phyloP scores from a whole-genome alignment of 2,113 vertebrate species.

The Nannospalax galili region DNA sequence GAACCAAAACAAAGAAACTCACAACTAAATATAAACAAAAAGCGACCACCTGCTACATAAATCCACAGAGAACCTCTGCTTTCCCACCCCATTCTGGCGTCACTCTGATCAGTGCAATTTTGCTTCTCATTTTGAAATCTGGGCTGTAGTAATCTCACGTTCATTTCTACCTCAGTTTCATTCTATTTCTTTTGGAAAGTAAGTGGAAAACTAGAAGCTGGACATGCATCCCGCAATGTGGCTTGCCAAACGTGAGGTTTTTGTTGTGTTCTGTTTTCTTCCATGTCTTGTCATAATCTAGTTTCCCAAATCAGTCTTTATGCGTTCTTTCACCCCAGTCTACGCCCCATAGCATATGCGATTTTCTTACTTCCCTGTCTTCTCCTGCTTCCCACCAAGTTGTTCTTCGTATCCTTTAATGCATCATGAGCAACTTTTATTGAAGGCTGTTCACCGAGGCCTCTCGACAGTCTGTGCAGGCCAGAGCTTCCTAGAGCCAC shows the following conservation, averaged over 20 bases:
- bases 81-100: constrained; percentile 49
- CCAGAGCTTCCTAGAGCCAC: constrained; percentile 85
- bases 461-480: constrained; percentile 82
- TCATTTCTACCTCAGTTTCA: constrained; percentile 97
- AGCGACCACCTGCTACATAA: background rate
- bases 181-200: constrained; percentile 90
- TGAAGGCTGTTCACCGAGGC: constrained; percentile 84
- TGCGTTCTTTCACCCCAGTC: background rate
- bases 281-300: constrained; percentile 68
- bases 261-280: constrained; percentile 48
- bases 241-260: constrained; percentile 83
- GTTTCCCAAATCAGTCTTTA: constrained; percentile 62
- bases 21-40: constrained; percentile 6
- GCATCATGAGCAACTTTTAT: constrained; percentile 84
- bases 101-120: constrained; percentile 81
- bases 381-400: constrained; percentile 57
- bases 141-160: constrained; percentile 87
- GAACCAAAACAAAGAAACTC: constrained; percentile 77
- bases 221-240: constrained; percentile 57
- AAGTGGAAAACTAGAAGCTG: constrained; percentile 83
- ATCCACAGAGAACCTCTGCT: constrained; percentile 23
- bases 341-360: constrained; percentile 69
- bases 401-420: constrained; percentile 84
- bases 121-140: constrained; percentile 84
- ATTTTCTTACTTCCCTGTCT: constrained; percentile 77